Percentiles rank a stretch among this genome's conserved stretches.
Evolutionary conservation across 2,797 vertebrate genomes (phyloP).

Genomic region (Pterois miles): DNA sequence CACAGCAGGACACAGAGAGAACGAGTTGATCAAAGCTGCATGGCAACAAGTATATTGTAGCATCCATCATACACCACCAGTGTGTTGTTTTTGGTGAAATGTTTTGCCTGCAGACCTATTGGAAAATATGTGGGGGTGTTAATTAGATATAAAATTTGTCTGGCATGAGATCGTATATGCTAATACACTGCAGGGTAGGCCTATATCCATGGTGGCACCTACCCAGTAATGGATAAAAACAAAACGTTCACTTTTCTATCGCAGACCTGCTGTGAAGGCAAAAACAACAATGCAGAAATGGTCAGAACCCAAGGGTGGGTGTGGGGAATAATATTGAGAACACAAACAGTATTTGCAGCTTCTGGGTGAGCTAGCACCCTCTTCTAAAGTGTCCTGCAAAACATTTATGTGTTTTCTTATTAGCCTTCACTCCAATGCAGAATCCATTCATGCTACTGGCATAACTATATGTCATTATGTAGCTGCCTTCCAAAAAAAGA

Average conservation of each 20-base stretch:
- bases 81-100: not conserved
- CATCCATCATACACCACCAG: not conserved
- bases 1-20: constrained; percentile 7
- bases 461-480: constrained; percentile 5
- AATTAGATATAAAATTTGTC: not conserved
- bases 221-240: not conserved
- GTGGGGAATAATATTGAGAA: not conserved
- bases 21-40: constrained; percentile 27
- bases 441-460: constrained; percentile 5
- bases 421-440: not conserved
- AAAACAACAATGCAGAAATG: not conserved
- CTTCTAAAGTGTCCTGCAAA: not conserved
- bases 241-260: constrained; percentile 1
- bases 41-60: not conserved
- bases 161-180: not conserved
- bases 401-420: constrained; percentile 1
- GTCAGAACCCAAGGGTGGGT: not conserved
- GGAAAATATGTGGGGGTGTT: not conserved
- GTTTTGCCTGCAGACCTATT: not conserved
- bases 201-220: not conserved
- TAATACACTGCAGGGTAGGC: not conserved
- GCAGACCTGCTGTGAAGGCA: not conserved
- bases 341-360: constrained; percentile 2
- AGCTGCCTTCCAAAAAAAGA: not conserved
- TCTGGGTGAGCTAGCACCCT: not conserved